Conservation (phyloP, 2,113 vertebrate genomes). For the Sinocyclocheilus grahami region DNA sequence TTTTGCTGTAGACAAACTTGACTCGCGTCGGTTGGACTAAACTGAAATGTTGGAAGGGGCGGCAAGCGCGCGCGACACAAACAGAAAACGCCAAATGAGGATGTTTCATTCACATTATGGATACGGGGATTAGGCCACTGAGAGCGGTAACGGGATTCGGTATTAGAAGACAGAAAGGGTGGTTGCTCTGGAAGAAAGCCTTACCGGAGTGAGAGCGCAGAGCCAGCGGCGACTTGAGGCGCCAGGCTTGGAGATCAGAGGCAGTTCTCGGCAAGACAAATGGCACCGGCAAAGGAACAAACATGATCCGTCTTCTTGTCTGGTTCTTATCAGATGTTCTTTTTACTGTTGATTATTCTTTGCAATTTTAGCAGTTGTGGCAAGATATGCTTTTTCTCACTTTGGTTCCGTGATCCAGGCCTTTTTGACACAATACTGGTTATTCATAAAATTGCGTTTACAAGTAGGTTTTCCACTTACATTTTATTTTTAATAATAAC, state of each 20-base stretch:
- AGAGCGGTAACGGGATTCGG: not conserved
- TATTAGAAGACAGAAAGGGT: not conserved
- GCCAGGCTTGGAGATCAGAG: constrained; percentile 83
- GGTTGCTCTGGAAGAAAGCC: constrained; percentile 36
- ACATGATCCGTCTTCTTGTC: constrained; percentile 75
- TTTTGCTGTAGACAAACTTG: not conserved
- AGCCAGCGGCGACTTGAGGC: constrained; percentile 83
- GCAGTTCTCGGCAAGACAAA: constrained; percentile 84
- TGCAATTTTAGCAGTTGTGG: constrained; percentile 15
- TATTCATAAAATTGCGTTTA: not conserved
- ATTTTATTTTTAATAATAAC: not conserved
- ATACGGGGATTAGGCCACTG: not conserved
- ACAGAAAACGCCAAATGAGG: constrained; percentile 39
- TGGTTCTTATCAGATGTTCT: constrained; percentile 51
- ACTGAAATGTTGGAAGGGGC: not conserved
- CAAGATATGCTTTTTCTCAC: constrained; percentile 21
- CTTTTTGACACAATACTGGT: constrained; percentile 25
- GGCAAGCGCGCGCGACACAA: constrained; percentile 15
- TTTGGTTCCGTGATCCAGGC: constrained; percentile 3
- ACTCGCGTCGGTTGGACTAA: not conserved
- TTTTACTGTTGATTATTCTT: constrained; percentile 38
- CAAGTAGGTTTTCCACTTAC: not conserved
- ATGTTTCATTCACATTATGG: constrained; percentile 12
- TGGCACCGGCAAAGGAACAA: constrained; percentile 78
- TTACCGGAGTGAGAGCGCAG: constrained; percentile 83